Conservation (phyloP, 2,888 invertebrate genomes). For the Panopea generosa region DNA sequence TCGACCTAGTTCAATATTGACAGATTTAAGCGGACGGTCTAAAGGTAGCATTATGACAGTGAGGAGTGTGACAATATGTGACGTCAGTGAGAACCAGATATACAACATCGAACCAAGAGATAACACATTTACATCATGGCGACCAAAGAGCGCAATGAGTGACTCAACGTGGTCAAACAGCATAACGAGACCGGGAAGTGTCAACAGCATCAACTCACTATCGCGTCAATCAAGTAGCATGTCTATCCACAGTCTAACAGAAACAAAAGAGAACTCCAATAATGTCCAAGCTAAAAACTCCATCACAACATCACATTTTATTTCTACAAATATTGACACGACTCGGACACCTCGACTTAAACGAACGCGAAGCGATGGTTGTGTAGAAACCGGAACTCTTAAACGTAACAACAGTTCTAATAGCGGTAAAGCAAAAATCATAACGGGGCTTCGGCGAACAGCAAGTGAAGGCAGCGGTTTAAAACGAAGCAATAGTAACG, state of each 20-base stretch:
- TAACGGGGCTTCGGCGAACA: conserved; percentile 30
- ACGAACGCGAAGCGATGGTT: conserved; percentile 49
- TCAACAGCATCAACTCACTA: conserved; percentile 47
- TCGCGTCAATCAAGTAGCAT: conserved; percentile 43
- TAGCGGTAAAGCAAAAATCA: conserved; percentile 11
- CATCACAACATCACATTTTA: conserved; percentile 9
- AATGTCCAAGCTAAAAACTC: not conserved
- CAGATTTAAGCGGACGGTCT: conserved; percentile 41
- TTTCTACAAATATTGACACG: not conserved
- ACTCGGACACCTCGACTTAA: conserved; percentile 24
- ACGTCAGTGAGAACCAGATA: conserved; percentile 54
- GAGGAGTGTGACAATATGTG: conserved; percentile 56
- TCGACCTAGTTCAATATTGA: conserved; percentile 51
- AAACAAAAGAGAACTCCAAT: not conserved
- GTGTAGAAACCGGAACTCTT: conserved; percentile 17
- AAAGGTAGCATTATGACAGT: conserved; percentile 56
- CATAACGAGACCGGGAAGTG: conserved; percentile 57
- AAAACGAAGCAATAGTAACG: conserved; percentile 32
- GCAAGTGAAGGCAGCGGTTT: conserved; percentile 49
- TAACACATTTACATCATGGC: conserved; percentile 21
- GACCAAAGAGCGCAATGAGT: conserved; percentile 50
- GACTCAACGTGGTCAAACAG: conserved; percentile 64
- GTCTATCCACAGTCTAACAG: conserved; percentile 15
- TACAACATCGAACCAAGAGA: conserved; percentile 59
- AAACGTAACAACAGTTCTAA: conserved; percentile 29